Conservation (phyloP, 2,797 vertebrate species). For the Tokudaia muenninki region DNA sequence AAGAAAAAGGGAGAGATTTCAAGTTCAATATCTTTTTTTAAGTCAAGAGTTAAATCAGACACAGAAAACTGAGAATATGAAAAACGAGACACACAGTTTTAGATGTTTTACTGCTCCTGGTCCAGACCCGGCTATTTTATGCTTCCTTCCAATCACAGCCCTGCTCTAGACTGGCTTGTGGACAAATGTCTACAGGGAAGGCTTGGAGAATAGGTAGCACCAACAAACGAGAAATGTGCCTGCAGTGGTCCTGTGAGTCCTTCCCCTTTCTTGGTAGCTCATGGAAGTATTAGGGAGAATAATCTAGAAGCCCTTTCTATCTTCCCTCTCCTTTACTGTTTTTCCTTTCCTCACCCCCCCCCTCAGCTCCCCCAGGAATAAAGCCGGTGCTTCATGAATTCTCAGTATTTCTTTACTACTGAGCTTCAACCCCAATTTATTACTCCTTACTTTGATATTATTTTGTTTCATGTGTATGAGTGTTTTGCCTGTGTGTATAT, state of each 20-base stretch:
- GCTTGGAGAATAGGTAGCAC: not conserved
- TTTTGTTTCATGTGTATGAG: not conserved
- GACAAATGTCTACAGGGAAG: not conserved
- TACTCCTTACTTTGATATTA: not conserved
- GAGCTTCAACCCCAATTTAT: not conserved
- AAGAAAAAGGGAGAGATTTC: slow-evolving; percentile 41
- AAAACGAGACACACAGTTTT: not conserved
- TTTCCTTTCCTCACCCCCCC: not conserved
- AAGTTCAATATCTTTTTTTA: not conserved
- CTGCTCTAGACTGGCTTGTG: not conserved
- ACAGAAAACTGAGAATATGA: not conserved
- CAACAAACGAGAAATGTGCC: not conserved
- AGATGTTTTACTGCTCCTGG: not conserved
- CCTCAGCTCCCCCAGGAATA: no score
- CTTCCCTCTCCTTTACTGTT: not conserved
- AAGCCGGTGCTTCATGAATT: no score
- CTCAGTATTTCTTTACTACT: not conserved
- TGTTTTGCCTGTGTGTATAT: not conserved
- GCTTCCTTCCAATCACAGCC: not conserved
- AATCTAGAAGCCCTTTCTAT: not conserved
- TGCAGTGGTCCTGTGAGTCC: not conserved
- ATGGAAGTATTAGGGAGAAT: not conserved
- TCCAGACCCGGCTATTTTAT: not conserved
- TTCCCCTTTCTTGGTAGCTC: not conserved
- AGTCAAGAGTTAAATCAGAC: slow-evolving; percentile 53